These are phyloP conservation scores for Bactericera cockerelli DNA, from an alignment of 1,140 invertebrate species.

Conservation along the genomic window DNA sequence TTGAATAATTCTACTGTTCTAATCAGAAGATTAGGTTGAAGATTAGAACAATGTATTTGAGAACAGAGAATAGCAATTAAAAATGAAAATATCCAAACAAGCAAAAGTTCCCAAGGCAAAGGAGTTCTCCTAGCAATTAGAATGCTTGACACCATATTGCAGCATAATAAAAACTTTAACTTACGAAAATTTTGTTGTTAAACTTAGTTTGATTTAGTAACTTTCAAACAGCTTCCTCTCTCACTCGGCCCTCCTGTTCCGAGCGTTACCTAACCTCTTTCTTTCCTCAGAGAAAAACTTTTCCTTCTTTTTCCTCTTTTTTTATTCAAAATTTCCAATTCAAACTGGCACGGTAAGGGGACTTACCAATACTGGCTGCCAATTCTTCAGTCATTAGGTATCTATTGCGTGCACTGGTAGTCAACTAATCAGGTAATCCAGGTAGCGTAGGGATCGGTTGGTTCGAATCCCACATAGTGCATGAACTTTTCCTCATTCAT, in stretches of 20 bases:
- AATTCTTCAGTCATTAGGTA: not conserved
- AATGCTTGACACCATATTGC: conserved; percentile 7
- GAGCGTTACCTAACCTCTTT: not conserved
- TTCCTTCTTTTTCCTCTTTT: not conserved
- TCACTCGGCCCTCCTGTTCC: too few relatives aligned
- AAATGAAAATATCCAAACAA: too few relatives aligned
- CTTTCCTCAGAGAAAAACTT: not conserved
- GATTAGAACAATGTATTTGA: too few relatives aligned
- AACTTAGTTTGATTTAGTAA: conserved; percentile 8
- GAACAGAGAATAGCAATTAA: too few relatives aligned
- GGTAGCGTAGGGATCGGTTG: too few relatives aligned
- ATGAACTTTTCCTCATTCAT: too few relatives aligned
- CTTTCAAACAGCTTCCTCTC: not conserved
- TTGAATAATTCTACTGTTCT: too few relatives aligned
- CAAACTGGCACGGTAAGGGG: not conserved
- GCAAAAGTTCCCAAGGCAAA: too few relatives aligned
- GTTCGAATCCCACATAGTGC: too few relatives aligned
- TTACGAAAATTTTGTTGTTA: conserved; percentile 5
- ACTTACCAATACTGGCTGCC: not conserved
- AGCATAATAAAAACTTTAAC: conserved; percentile 6
- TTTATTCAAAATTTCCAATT: conserved; percentile 5
- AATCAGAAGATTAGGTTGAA: too few relatives aligned
- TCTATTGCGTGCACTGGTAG: too few relatives aligned
- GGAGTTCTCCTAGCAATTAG: not conserved
- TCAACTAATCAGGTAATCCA: too few relatives aligned